Evolutionary conservation across 2,797 vertebrate genomes (phyloP).

Genomic region (Acrossocheilus wenchowensis): DNA sequence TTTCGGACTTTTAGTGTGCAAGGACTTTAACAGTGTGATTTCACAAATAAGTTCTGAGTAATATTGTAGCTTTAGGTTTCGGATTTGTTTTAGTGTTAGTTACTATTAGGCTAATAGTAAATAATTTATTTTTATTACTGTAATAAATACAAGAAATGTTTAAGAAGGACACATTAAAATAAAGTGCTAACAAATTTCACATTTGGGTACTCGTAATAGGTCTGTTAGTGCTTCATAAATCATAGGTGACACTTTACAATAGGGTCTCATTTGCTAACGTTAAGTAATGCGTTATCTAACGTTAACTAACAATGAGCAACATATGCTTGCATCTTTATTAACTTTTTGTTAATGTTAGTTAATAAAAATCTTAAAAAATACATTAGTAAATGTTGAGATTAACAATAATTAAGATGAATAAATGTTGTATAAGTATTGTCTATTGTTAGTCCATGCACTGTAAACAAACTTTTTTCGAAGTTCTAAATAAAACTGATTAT

Average conservation of each 20-base stretch:
- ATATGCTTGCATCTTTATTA: not conserved
- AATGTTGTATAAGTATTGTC: not conserved
- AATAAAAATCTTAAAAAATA: not conserved
- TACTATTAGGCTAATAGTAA: not conserved
- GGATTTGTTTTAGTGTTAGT: not conserved
- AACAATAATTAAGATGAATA: not conserved
- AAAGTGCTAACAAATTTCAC: not conserved
- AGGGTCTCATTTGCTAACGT: not conserved
- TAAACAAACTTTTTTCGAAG: not conserved
- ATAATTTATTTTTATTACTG: not conserved
- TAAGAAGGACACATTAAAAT: not conserved
- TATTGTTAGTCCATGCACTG: not conserved
- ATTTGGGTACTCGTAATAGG: not conserved
- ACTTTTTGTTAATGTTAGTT: not conserved
- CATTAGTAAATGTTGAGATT: not conserved
- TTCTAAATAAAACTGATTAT: not conserved
- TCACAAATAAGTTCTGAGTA: not conserved
- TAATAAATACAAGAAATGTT: not conserved
- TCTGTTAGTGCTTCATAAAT: not conserved
- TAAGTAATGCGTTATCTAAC: not conserved
- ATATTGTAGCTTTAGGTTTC: not conserved
- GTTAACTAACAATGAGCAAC: not conserved
- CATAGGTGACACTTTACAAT: not conserved
- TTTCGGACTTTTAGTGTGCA: not conserved
- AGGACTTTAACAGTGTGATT: not conserved